These are phyloP conservation scores for Alethe castanea DNA, from an alignment of 2,113 vertebrate species.

Conservation along the genomic window DNA sequence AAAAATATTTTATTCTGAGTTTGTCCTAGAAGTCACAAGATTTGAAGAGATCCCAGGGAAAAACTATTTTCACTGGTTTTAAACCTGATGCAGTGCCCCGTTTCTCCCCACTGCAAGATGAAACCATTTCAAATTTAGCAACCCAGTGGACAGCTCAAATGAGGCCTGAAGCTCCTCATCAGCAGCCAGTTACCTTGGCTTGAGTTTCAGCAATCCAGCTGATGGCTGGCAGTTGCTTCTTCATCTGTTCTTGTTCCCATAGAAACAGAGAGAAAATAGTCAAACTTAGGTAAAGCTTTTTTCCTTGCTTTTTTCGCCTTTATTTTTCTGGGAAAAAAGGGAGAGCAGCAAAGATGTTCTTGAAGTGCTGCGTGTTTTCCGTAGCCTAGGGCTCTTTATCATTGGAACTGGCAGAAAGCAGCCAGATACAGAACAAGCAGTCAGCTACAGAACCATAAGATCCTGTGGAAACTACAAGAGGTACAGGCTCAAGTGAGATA, in stretches of 20 bases:
- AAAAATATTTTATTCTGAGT: neutral
- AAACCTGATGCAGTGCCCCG: neutral
- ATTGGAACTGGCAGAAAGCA: neutral
- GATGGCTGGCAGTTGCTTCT: neutral
- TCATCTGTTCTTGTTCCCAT: constrained; percentile 24
- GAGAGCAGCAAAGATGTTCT: neutral
- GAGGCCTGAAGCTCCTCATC: neutral
- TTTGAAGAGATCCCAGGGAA: neutral
- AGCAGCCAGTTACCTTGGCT: neutral
- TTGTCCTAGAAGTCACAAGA: neutral
- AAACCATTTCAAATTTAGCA: neutral
- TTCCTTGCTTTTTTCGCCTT: fast-evolving
- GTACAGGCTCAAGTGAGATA: neutral
- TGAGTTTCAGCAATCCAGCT: neutral
- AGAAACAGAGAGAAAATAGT: neutral
- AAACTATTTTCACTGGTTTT: neutral
- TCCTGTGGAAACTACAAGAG: neutral
- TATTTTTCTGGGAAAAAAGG: neutral
- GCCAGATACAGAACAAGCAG: neutral
- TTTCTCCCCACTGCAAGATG: neutral
- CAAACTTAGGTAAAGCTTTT: neutral
- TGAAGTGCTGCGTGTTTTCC: neutral
- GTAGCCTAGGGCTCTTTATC: neutral
- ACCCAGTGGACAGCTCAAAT: neutral
- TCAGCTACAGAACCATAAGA: neutral